Percentiles rank a stretch among this genome's conserved stretches.
Evolutionary conservation across 2,113 vertebrate genomes (phyloP).

Genomic region (Myiagra hebetior): DNA sequence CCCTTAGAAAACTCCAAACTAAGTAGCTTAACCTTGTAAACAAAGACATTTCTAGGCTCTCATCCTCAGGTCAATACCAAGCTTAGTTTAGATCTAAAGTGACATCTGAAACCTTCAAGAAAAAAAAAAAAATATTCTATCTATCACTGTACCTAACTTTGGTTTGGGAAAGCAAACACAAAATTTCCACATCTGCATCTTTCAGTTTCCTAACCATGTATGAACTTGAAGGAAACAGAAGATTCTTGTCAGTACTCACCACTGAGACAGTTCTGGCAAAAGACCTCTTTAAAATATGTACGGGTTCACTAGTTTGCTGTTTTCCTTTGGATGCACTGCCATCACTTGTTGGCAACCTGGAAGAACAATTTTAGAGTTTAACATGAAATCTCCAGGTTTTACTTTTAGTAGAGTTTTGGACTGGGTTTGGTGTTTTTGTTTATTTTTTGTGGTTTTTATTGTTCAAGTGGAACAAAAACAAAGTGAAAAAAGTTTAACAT

Average conservation of each 20-base stretch:
- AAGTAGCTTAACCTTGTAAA: neutral
- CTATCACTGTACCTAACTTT: neutral
- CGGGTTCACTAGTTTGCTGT: conserved; percentile 94
- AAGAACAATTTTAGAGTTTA: conserved; percentile 9
- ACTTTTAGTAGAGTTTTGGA: neutral
- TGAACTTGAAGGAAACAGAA: neutral
- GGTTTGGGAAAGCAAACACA: neutral
- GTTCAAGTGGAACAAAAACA: neutral
- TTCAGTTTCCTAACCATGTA: neutral
- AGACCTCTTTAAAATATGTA: conserved; percentile 95
- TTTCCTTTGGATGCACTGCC: conserved; percentile 95
- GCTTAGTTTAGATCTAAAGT: neutral
- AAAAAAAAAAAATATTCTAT: neutral
- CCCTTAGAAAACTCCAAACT: rapidly evolving
- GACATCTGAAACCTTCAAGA: neutral
- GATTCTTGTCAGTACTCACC: conserved; percentile 70
- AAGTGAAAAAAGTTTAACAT: neutral
- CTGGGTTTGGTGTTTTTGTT: neutral
- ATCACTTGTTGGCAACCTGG: conserved; percentile 94
- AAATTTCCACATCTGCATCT: neutral
- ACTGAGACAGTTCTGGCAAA: conserved; percentile 96
- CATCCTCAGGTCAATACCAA: neutral
- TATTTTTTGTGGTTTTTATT: neutral
- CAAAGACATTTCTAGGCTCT: neutral
- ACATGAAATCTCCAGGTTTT: neutral